Conservation (phyloP, 1,140 invertebrate species). For the Dermatophagoides farinae region DNA sequence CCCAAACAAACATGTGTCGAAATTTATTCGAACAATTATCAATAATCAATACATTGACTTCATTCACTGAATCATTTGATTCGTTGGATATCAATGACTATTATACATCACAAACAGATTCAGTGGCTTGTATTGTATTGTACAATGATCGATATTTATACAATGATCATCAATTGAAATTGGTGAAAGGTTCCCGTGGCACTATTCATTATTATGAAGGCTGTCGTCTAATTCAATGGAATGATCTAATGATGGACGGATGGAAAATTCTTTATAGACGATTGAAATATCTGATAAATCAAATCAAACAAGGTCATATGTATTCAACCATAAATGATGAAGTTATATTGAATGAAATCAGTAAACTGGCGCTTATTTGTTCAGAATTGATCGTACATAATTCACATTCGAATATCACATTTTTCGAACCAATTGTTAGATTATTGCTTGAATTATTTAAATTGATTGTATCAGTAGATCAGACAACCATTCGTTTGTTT, state of each 20-base stretch:
- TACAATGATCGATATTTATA: not conserved
- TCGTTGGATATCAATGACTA: not conserved
- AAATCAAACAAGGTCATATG: slow-evolving; percentile 7
- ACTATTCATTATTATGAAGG: not conserved
- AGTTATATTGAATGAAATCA: slow-evolving; percentile 3
- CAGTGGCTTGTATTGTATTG: not conserved
- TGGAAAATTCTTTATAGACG: slow-evolving; percentile 7
- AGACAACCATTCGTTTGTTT: not conserved
- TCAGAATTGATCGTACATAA: slow-evolving; percentile 1
- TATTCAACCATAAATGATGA: not conserved
- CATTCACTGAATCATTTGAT: slow-evolving; percentile 4
- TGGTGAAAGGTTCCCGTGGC: not conserved
- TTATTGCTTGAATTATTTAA: slow-evolving; percentile 1
- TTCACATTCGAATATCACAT: not conserved
- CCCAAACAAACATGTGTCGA: not conserved
- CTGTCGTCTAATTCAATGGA: slow-evolving; percentile 4
- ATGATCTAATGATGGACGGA: slow-evolving; percentile 4
- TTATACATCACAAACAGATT: not conserved
- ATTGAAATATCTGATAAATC: not conserved
- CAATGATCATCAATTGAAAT: not conserved
- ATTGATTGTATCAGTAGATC: not conserved
- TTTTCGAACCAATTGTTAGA: not conserved
- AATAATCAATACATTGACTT: not conserved
- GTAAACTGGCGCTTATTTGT: slow-evolving; percentile 2
- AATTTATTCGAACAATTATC: not conserved